These are phyloP conservation scores for Vireo altiloquus DNA, from an alignment of 2,113 vertebrate species.

Conservation along the genomic window DNA sequence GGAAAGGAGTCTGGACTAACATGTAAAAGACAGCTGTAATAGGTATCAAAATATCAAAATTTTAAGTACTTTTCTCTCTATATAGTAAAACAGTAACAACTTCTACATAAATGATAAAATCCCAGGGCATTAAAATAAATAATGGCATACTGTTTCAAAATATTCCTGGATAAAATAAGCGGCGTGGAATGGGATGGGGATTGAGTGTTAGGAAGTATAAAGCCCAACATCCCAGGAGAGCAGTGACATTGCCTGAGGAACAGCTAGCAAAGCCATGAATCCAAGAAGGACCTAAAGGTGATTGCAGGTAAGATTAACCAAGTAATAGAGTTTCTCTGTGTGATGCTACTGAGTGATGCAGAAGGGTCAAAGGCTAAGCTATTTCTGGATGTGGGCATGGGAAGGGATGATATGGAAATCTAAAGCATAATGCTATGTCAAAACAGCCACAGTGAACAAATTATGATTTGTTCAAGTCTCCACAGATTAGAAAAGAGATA, in stretches of 20 bases:
- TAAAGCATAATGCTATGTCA: neutral
- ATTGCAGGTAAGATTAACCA: neutral
- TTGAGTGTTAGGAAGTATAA: neutral
- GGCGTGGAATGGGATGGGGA: neutral
- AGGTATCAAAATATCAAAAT: neutral
- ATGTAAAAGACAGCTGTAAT: neutral
- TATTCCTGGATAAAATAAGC: neutral
- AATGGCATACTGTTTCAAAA: neutral
- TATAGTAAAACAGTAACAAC: neutral
- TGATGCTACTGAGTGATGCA: neutral
- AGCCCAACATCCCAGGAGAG: neutral
- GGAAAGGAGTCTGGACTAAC: neutral
- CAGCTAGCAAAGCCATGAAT: neutral
- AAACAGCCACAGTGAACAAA: neutral
- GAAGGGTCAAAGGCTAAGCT: neutral
- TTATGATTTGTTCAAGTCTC: neutral
- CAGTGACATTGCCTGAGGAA: neutral
- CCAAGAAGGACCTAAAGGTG: neutral
- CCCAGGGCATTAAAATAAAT: neutral
- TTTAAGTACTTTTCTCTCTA: neutral
- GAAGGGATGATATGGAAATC: neutral
- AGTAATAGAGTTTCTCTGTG: neutral
- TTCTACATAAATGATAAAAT: neutral
- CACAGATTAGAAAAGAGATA: neutral
- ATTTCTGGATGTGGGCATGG: neutral